Base-by-base conservation (phyloP, 2,888 invertebrate species). In the Netelia melanura region DNA sequence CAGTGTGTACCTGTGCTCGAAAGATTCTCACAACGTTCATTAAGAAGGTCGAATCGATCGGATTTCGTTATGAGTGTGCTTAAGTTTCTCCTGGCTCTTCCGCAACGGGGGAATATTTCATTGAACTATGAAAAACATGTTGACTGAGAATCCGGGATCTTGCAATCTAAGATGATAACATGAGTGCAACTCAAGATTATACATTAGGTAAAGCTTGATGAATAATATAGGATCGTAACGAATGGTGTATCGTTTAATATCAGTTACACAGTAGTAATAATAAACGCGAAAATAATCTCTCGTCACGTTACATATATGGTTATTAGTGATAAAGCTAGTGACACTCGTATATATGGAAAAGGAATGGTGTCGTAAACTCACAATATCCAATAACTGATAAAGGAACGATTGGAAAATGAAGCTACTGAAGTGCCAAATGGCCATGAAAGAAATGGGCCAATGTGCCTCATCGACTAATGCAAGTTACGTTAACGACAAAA, bases 221-320 rank as follows among this genome's bases (percentile, higher is more conserved):
- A 17, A 48, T 21, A 54, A 67, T 64, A 65, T 30, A 21, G 9
- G 43, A 21, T 78, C 61, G n/a, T 67, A 62, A 74, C 44, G n/a
- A 25, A 25, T 11, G 17, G 11, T 43, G 54, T n/a, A 10, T 14
- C 30, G 21, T 14, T 3, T 38, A 61, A 54, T 62, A 8, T 44
- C 21, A 25, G 64, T 23, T 44, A 74, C 25, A 11, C 23, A 71
- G 56, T 30, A 30, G 56, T 58, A 44, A 64, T 62, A 64, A 75
- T 75, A 62, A 68, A 44, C n/a, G 64, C 75, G 74, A 78, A 70
- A 70, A 78, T 72, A 70, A 71, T 71, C n/a, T 75, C 64, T 17
- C 64, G 77, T 77, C 70, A n/a, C 48, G 56, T 43, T 30, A 74
- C 62, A 17, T 23, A 21, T 48, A 44, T 17, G 17, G 38, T 17